These are phyloP conservation scores for Desoria tigrina DNA, from an alignment of 2,888 invertebrate genomes.

Conservation along the genomic window DNA sequence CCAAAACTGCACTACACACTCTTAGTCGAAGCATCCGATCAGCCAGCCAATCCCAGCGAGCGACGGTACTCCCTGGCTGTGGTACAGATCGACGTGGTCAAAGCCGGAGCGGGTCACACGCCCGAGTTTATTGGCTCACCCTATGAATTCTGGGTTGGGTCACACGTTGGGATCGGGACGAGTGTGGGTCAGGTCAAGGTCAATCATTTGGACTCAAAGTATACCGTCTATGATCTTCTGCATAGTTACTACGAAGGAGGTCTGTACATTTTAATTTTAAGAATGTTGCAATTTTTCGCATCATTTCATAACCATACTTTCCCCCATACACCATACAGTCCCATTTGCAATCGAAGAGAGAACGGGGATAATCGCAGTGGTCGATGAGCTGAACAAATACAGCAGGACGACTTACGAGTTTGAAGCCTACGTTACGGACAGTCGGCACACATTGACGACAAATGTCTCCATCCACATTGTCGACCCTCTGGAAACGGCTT, in stretches of 20 bases:
- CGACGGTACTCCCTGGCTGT: constrained; percentile 78
- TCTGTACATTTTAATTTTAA: constrained; percentile 53
- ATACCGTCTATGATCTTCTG: constrained; percentile 72
- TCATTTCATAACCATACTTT: background rate
- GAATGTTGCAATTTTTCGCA: background rate
- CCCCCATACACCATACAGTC: too few relatives aligned
- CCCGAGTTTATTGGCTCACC: constrained; percentile 82
- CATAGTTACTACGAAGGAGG: constrained; percentile 84
- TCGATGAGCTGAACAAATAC: constrained; percentile 71
- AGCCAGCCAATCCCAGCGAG: constrained; percentile 81
- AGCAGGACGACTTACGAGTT: constrained; percentile 72
- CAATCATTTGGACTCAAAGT: constrained; percentile 69
- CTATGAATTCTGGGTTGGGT: constrained; percentile 87
- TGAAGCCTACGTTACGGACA: constrained; percentile 75
- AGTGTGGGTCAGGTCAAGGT: constrained; percentile 82
- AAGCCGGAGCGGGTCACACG: constrained; percentile 56
- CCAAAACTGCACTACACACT: constrained; percentile 73
- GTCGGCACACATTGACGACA: constrained; percentile 70
- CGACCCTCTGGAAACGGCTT: constrained; percentile 71
- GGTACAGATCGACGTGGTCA: constrained; percentile 75
- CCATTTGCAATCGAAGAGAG: constrained; percentile 88
- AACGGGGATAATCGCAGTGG: constrained; percentile 83
- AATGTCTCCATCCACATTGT: constrained; percentile 83
- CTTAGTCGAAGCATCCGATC: constrained; percentile 80
- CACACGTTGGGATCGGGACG: constrained; percentile 79